phyloP scores from a whole-genome alignment of 2,888 invertebrate genomes.

The Actias luna region DNA sequence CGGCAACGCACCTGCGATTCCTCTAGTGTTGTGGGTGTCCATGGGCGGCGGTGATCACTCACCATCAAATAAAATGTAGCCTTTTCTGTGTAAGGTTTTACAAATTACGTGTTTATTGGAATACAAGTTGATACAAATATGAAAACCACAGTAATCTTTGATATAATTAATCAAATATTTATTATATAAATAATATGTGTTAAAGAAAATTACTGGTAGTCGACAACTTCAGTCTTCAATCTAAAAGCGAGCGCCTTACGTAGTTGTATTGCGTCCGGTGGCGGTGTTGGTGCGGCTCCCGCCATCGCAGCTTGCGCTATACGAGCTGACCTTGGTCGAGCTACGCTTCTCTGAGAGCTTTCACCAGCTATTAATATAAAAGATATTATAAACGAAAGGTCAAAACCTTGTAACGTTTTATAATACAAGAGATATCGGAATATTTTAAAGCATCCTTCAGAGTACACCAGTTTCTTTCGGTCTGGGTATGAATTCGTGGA shows the following conservation, averaged over 20 bases:
- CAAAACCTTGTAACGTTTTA: no score
- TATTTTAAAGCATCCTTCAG: no score
- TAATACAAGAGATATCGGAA: no score
- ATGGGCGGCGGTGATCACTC: no score
- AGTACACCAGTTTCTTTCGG: no score
- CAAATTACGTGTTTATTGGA: no score
- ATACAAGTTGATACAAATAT: not conserved
- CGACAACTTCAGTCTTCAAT: conserved; percentile 92
- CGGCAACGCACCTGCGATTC: no score
- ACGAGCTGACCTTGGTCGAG: conserved; percentile 88
- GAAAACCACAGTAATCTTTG: not conserved
- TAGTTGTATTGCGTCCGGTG: conserved; percentile 86
- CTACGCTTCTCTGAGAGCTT: conserved; percentile 63
- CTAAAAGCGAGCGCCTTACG: conserved; percentile 92
- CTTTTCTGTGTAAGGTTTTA: no score
- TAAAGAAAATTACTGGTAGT: conserved; percentile 36
- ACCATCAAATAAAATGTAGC: no score
- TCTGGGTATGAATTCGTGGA: no score
- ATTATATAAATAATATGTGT: not conserved
- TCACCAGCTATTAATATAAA: conserved; percentile 79
- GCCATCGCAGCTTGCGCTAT: conserved; percentile 86
- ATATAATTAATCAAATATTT: not conserved
- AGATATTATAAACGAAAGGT: no score
- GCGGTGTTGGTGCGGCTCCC: conserved; percentile 68
- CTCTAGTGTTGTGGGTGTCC: no score